phyloP scores from a whole-genome alignment of 2,888 invertebrate species.

The Lochmaea crataegi region DNA sequence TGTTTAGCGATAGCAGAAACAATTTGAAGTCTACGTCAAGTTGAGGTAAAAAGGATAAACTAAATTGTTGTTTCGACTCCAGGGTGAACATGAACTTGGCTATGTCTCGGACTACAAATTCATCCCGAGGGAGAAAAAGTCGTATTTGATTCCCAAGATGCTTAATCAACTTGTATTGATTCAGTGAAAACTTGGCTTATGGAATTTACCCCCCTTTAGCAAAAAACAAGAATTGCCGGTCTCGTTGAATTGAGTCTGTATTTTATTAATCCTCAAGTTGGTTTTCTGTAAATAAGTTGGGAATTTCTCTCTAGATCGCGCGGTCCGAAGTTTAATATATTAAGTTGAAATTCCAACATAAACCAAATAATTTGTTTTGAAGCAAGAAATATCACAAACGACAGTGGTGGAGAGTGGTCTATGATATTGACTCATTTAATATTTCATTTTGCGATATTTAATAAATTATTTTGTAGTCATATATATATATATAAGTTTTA shows the following conservation, averaged over 20 bases:
- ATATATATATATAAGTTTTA: too few relatives aligned
- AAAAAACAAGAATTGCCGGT: not conserved
- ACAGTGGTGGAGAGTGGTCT: not conserved
- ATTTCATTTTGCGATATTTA: too few relatives aligned
- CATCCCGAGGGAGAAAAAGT: not conserved
- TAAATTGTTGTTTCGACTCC: not conserved
- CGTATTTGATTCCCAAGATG: not conserved
- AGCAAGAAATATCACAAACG: not conserved
- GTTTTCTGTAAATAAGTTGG: constrained; percentile 7
- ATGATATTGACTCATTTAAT: too few relatives aligned
- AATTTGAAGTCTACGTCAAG: not conserved
- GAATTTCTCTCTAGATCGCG: not conserved
- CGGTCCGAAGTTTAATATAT: constrained; percentile 1
- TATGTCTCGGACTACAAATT: not conserved
- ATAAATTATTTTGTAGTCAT: too few relatives aligned
- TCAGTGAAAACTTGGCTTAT: not conserved
- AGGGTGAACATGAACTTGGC: not conserved
- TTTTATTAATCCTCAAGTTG: constrained; percentile 9
- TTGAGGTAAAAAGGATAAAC: not conserved
- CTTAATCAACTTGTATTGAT: not conserved
- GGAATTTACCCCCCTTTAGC: not conserved
- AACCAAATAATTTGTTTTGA: not conserved
- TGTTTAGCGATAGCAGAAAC: not conserved
- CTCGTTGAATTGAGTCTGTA: not conserved
- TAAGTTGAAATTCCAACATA: constrained; percentile 6